Conservation (phyloP, 2,888 invertebrate genomes). For the Ellobium chinense region DNA sequence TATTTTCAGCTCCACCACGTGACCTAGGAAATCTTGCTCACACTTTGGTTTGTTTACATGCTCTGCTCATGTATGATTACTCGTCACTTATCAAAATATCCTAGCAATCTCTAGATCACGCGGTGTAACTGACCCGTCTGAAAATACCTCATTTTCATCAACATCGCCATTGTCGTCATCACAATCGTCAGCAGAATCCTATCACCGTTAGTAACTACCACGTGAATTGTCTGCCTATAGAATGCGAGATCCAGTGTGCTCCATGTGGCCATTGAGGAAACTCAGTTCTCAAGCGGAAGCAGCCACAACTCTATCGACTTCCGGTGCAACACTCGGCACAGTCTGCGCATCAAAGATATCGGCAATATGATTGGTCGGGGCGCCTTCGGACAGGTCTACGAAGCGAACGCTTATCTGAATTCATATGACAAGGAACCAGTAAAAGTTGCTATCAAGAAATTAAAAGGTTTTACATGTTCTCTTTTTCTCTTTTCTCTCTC, state of each 20-base stretch:
- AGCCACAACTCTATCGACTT: neutral
- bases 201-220: neutral
- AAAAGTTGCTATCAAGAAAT: constrained; percentile 43
- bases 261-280: neutral
- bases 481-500: no score
- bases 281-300: constrained; percentile 19
- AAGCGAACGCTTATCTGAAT: constrained; percentile 41
- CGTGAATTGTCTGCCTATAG: neutral
- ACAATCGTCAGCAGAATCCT: neutral
- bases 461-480: constrained; percentile 42
- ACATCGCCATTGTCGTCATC: no score
- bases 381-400: constrained; percentile 58
- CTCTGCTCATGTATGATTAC: no score
- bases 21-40: no score
- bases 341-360: constrained; percentile 38
- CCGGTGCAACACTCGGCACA: constrained; percentile 18
- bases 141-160: no score
- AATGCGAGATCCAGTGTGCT: neutral
- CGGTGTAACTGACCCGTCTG: no score
- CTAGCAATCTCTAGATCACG: no score
- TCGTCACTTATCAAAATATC: no score
- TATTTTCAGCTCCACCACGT: no score
- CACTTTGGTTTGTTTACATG: no score
- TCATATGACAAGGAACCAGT: constrained; percentile 32
- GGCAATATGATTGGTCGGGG: constrained; percentile 57